These are phyloP conservation scores for Apantesis nais DNA, from an alignment of 2,888 invertebrate species.

Conservation along the genomic window DNA sequence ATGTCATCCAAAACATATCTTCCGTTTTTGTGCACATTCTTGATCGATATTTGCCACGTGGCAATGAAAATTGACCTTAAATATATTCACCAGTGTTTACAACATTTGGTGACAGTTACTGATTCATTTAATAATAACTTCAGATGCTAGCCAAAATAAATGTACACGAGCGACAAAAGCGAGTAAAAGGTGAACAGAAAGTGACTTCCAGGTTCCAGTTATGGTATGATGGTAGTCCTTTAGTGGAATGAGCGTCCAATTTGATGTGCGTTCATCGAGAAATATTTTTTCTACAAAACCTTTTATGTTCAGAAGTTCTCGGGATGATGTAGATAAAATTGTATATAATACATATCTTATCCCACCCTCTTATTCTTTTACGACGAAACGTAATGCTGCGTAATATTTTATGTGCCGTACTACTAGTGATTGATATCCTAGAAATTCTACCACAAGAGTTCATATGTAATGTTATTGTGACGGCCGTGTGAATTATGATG, in stretches of 20 bases:
- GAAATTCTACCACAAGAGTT: slow-evolving; percentile 1
- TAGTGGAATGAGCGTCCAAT: background rate
- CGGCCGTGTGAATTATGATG: slow-evolving; percentile 25
- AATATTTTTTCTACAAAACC: background rate
- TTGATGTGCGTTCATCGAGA: background rate
- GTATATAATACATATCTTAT: background rate
- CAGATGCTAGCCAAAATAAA: background rate
- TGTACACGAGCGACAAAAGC: background rate
- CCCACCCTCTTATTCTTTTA: slow-evolving; percentile 4
- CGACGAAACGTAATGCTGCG: slow-evolving; percentile 20
- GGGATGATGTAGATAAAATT: background rate
- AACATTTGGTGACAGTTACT: background rate
- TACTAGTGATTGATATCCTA: slow-evolving; percentile 30
- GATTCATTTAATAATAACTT: background rate
- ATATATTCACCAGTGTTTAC: background rate
- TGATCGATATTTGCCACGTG: slow-evolving; percentile 5
- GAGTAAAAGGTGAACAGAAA: background rate
- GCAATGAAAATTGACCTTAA: slow-evolving; percentile 2
- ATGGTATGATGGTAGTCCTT: background rate
- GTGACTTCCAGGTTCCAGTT: background rate
- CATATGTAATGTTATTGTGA: slow-evolving; percentile 5
- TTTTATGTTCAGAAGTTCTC: background rate
- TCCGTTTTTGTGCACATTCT: slow-evolving; percentile 48
- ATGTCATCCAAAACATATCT: slow-evolving; percentile 58
- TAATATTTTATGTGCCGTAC: slow-evolving; percentile 27